Evolutionary conservation across 92 coral and sea anemone genomes (phyloP).

Genomic region (Porites evermanni): DNA sequence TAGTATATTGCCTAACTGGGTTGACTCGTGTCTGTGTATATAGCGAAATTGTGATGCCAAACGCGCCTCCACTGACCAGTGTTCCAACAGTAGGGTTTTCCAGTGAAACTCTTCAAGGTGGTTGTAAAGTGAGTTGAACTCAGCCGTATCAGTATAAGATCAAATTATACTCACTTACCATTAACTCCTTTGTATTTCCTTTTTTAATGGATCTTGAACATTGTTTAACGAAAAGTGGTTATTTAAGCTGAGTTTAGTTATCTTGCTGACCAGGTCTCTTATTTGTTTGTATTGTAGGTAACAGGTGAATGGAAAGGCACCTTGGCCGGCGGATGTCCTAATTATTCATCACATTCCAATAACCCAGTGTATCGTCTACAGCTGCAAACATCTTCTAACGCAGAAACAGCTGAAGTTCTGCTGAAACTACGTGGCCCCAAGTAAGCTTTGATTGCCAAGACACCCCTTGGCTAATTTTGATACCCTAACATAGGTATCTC

Average conservation of each 20-base stretch:
- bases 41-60: background rate
- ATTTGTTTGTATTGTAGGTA: slow-evolving; percentile 53
- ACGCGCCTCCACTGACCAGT: background rate
- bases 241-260: too few relatives aligned
- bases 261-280: too few relatives aligned
- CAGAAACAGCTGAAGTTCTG: slow-evolving; percentile 84
- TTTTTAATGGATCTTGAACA: too few relatives aligned
- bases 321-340: slow-evolving; percentile 96
- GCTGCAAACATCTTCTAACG: slow-evolving; percentile 69
- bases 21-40: background rate
- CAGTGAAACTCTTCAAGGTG: too few relatives aligned
- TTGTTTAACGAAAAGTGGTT: too few relatives aligned
- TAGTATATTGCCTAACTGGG: background rate
- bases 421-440: slow-evolving; percentile 95
- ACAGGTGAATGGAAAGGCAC: slow-evolving; percentile 91
- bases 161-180: too few relatives aligned
- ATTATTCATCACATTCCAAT: slow-evolving; percentile 80
- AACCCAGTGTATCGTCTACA: slow-evolving; percentile 91
- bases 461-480: too few relatives aligned
- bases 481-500: too few relatives aligned
- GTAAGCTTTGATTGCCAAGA: slow-evolving; percentile 50
- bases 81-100: background rate
- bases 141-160: too few relatives aligned
- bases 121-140: too few relatives aligned
- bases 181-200: too few relatives aligned